Conservation (phyloP, 2,113 vertebrate genomes). For the Nannobrachium achirus region DNA sequence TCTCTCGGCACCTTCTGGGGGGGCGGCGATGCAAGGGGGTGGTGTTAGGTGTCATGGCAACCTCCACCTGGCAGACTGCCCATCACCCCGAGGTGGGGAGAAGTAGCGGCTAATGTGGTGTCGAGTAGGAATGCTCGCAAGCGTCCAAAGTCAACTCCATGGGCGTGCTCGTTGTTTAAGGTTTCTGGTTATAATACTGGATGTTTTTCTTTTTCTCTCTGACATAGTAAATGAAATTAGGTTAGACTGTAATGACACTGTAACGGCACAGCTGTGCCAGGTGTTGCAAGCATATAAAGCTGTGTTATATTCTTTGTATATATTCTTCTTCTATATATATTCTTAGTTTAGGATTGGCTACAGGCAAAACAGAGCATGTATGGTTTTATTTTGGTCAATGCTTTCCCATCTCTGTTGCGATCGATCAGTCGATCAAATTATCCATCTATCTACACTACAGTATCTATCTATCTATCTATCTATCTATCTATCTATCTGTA, state of each 20-base stretch:
- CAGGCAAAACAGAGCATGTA: background rate
- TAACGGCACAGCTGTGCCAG: conserved; percentile 2
- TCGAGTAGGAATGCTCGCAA: conserved; percentile 86
- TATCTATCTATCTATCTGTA: background rate
- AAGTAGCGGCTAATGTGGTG: conserved; percentile 87
- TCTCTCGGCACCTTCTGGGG: conserved; percentile 87
- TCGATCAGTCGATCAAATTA: background rate
- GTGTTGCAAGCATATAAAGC: too few species aligned
- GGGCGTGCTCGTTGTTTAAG: conserved; percentile 83
- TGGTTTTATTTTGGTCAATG: background rate
- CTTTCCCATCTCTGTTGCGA: background rate
- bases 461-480: too few species aligned
- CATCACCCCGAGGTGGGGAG: conserved; percentile 86
- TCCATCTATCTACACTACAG: too few species aligned
- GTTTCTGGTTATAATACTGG: conserved; percentile 82
- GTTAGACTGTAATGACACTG: conserved; percentile 19
- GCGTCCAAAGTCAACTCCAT: conserved; percentile 90
- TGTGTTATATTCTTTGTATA: too few species aligned
- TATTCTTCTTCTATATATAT: too few species aligned
- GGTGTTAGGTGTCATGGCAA: conserved; percentile 95
- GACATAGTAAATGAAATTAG: conserved; percentile 46
- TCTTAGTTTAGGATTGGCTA: too few species aligned
- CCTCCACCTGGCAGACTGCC: conserved; percentile 93
- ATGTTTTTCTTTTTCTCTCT: conserved; percentile 77
- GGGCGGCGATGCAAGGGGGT: conserved; percentile 53